phyloP scores from a whole-genome alignment of 2,888 invertebrate species.

The Laothoe populi region DNA sequence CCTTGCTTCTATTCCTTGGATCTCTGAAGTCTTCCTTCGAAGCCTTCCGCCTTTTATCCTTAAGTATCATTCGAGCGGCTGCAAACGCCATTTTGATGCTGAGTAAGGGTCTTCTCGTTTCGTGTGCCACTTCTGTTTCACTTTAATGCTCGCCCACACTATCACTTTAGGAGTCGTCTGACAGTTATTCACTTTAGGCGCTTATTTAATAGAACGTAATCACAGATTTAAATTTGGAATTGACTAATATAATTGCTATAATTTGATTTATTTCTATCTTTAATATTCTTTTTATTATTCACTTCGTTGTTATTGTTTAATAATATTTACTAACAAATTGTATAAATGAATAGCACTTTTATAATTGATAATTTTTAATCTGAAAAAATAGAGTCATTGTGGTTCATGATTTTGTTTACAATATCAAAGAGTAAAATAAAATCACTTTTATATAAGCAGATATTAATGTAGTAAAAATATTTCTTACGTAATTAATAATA shows the following conservation, averaged over 20 bases:
- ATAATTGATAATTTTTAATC: constrained; percentile 37
- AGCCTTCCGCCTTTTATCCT: constrained; percentile 92
- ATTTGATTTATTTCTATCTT: constrained; percentile 12
- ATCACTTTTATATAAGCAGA: background rate
- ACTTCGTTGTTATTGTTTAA: constrained; percentile 50
- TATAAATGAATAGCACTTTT: constrained; percentile 31
- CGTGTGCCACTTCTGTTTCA: constrained; percentile 46
- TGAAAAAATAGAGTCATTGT: constrained; percentile 28
- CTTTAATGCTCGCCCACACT: constrained; percentile 30
- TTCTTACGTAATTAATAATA: background rate
- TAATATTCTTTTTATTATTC: constrained; percentile 45
- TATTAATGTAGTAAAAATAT: background rate
- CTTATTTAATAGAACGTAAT: constrained; percentile 47
- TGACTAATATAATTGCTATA: constrained; percentile 62
- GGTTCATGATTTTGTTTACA: constrained; percentile 23
- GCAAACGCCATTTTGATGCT: constrained; percentile 90
- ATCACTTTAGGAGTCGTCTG: constrained; percentile 32
- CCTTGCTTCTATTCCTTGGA: constrained; percentile 92
- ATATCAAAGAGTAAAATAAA: background rate
- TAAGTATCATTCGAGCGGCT: constrained; percentile 93
- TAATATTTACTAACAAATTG: constrained; percentile 25
- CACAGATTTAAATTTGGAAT: constrained; percentile 61
- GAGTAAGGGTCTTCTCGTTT: constrained; percentile 40
- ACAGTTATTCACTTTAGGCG: constrained; percentile 27
- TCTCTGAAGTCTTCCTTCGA: constrained; percentile 91